Percentiles rank a stretch among this genome's conserved stretches.
These are phyloP conservation scores for Sebastes vulpes DNA, from an alignment of 2,797 vertebrate species.

Conservation along the genomic window DNA sequence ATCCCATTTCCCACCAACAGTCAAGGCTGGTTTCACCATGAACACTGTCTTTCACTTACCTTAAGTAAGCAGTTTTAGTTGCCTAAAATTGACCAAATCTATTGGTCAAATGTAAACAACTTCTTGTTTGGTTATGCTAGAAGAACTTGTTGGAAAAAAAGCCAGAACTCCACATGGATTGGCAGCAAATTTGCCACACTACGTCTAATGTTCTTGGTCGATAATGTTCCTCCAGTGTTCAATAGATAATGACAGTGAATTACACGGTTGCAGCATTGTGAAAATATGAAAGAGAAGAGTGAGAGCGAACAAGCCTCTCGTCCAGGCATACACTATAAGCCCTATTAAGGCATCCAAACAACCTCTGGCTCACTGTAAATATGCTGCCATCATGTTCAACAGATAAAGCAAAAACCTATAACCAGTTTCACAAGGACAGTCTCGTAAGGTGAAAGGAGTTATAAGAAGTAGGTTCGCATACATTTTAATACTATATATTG, in stretches of 20 bases:
- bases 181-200: not conserved
- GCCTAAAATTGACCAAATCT: not conserved
- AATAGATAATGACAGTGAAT: conserved; percentile 8
- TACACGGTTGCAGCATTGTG: not conserved
- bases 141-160: not conserved
- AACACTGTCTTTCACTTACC: not conserved
- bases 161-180: not conserved
- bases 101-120: not conserved
- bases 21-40: not conserved
- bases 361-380: conserved; percentile 17
- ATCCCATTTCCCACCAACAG: not conserved
- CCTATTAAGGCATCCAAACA: conserved; percentile 6
- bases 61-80: not conserved
- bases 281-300: not conserved
- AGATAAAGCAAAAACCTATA: conserved; percentile 11
- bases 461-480: conserved; percentile 13
- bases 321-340: not conserved
- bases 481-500: conserved; percentile 38
- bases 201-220: not conserved
- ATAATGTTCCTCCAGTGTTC: conserved; percentile 3
- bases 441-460: conserved; percentile 10
- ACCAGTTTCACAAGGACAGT: not conserved
- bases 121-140: not conserved
- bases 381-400: conserved; percentile 13
- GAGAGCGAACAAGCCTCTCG: not conserved